Evolutionary conservation across 2,113 vertebrate species (phyloP), one percentile per base, ranked within the genome.

Genomic region (Sturnira hondurensis): DNA sequence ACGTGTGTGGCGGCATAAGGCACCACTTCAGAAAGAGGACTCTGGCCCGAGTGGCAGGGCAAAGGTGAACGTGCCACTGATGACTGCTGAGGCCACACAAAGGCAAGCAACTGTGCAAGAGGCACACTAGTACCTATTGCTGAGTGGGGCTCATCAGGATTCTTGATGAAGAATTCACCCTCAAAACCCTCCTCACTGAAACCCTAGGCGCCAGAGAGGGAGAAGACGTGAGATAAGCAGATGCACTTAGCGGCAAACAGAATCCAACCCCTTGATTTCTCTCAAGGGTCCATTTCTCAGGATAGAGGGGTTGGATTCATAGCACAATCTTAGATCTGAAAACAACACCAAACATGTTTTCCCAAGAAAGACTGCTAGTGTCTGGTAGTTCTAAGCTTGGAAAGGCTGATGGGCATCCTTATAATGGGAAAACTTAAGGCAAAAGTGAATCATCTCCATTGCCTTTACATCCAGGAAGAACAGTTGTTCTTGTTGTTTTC

Each of bases 401-500:
- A 96, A 95, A 95, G 96, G 96, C 92, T 96, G 94, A 97, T 94
- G 95, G 97, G 89, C 73, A 94, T 95, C 80, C 83, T 95, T 93
- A 92, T 78, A 61, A 96, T 93, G 93, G 93, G 80, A 96, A 97
- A 97, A 94, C 82, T 85, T 81, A 77, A 97, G 94, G 94, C 86
- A 96, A 96, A 97, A 93, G 93, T 98, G 96, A 98, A 94, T 97
- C 96, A 97, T 92, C 92, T 94, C 86, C 0, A 3, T 58, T 92
- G 96, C 65, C 93, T 96, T 96, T 91, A 89, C 70, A 91, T 95
- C 50, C 95, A 97, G 95, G 95, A 98, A 96, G 91, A 93, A 89
- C 54, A 86, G 26, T 8, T 28, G 31, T 70, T 73, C 17, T 19
- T 54, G 52, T 20, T 54, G 52, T 56, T 56, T 56, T 56, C 17